Evolutionary conservation across 2,888 invertebrate species (phyloP), one percentile per base, ranked within the genome.

Genomic region (Loripinus fragilis): DNA sequence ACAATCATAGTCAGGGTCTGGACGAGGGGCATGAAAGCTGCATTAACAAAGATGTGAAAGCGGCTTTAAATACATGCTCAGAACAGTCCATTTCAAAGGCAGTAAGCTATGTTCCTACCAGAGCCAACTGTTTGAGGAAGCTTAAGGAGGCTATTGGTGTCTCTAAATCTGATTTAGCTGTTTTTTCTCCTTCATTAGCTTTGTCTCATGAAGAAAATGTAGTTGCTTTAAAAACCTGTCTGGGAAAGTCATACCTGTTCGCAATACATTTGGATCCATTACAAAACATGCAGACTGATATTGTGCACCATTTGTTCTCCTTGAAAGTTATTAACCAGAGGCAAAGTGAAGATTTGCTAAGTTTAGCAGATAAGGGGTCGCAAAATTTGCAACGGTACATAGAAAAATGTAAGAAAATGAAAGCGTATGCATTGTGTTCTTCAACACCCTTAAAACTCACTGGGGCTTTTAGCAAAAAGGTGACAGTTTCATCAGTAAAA

Each of bases 1-100:
- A 68, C 25, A 25, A 12, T 42, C 48, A 68, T 28, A 17, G 15
- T 45, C 70, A 70, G n/a, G 70, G 70, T 50, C 30, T 52, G 10
- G 70, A 70, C 52, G 70, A 70, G 35, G 70, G 45, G 8, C 70
- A 70, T 45, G 70, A 70, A n/a, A 70, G 52, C 35, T 70, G 70
- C 23, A 70, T 52, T 25, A 70, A 70, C 23, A 30, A 41, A 20
- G 70, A 70, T n/a, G 52, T 70, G 5, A 52, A 70, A 52, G 35
- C 35, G 20, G 70, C 55, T 35, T 23, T 70, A 35, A 70, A 23
- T 45, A 52, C 15, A 42, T 30, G 50, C 33, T 52, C 52, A 35
- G 25, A 17, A 17, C 25, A 28, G 28, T 55, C 52, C 3, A 2
- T 48, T 10, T 30, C 42, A 28, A 30, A 48, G 33, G 25, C 52